Conservation (phyloP, 2,888 invertebrate species). For the Leptinotarsa juncta region DNA sequence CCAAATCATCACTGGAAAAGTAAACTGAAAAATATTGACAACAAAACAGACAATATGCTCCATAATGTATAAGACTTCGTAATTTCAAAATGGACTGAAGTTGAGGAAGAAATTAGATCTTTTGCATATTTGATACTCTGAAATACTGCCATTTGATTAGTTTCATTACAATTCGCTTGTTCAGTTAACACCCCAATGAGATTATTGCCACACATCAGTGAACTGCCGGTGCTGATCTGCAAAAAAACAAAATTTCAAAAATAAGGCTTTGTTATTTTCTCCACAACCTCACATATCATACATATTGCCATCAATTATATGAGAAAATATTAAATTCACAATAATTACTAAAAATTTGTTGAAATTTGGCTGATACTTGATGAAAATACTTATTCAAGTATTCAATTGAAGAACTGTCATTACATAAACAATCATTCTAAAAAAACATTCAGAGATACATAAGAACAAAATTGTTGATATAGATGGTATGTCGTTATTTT, state of each 20-base stretch:
- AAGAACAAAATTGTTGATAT: no score
- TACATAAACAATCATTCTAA: no score
- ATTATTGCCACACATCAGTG: conserved; percentile 37
- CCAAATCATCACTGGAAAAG: background rate
- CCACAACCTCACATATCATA: no score
- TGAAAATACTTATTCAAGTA: no score
- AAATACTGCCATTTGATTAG: conserved; percentile 29
- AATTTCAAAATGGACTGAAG: background rate
- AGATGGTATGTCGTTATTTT: no score
- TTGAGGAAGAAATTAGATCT: background rate
- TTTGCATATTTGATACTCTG: conserved; percentile 31
- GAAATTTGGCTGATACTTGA: no score
- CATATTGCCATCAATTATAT: no score
- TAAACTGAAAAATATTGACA: conserved; percentile 14
- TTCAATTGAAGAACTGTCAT: no score
- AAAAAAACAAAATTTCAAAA: conserved; percentile 1
- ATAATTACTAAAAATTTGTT: no score
- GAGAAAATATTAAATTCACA: no score
- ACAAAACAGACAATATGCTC: conserved; percentile 1
- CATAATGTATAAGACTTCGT: background rate
- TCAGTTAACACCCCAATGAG: conserved; percentile 38
- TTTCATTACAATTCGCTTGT: conserved; percentile 27
- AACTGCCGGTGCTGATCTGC: conserved; percentile 36
- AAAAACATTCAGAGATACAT: no score
- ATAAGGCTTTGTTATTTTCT: no score